Evolutionary conservation across 1,140 invertebrate species (phyloP), one percentile per base, ranked within the genome.

Genomic region (Scaptomyza montana): DNA sequence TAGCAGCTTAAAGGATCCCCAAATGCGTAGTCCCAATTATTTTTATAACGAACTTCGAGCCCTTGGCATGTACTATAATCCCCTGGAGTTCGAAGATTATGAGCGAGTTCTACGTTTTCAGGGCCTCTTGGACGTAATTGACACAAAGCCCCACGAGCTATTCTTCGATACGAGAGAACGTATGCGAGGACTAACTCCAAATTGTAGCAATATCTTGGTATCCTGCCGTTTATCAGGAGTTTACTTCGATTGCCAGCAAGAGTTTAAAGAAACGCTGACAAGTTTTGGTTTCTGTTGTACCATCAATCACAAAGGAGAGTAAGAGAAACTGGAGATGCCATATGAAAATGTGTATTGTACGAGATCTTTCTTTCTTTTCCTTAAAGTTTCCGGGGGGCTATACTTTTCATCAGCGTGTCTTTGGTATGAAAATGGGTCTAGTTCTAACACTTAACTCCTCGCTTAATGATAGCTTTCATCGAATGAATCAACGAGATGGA

Each of bases 381-480:
- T 25, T 4, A 25, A 25, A 90, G 89, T 6, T 87, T 84, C 43
- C 19, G 71, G 67, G 76, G 28, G 41, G 72, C 9, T 70, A 74
- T 1, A 64, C 60, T 19, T 76, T 66, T 61, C 43, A 69, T 5
- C 51, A 74, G 41, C 76, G 78, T 13, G 80, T 78, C 36, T 84
- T 75, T 69, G 91, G 91, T 0, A 64, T 72, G 45, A 78, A 90
- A 1, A 78, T 90, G 63, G 93, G 93, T 3, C 51, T 93, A 5
- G 80, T 89, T 0, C 54, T 93, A 10, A 75, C 92, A 3, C 54
- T 93, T 0, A 92, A 92, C 50, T 70, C 89, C 1, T 28, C 66
- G n/a, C 33, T 72, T 0, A 80, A 81, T 8, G 93, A 93, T 63
- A 81, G 87, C 43, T 92, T 92, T 49, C 90, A 84, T 55, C 81